phyloP scores from a whole-genome alignment of 2,113 vertebrate genomes.

The Sebastes fasciatus region DNA sequence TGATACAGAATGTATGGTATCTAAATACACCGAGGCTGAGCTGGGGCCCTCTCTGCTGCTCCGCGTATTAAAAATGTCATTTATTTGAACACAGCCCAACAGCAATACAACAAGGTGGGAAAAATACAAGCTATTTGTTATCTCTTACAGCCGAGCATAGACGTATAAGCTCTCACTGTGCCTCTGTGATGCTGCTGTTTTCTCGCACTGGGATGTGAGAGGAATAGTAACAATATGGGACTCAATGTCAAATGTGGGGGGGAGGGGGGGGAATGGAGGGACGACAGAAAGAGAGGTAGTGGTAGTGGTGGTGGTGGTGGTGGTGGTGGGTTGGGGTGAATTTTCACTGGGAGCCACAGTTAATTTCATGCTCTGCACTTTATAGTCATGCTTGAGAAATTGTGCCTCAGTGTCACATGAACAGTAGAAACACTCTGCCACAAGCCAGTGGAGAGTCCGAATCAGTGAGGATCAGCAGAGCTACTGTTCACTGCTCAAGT shows the following conservation, averaged over 20 bases:
- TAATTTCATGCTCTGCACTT: conserved; percentile 82
- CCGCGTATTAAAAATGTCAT: conserved; percentile 27
- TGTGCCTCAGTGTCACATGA: conserved; percentile 42
- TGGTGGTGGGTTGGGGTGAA: not conserved
- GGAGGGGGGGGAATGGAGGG: not conserved
- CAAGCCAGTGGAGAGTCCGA: not conserved
- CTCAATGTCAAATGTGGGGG: conserved; percentile 46
- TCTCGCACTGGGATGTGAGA: not conserved
- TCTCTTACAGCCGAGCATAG: conserved; percentile 7
- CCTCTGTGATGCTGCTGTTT: conserved; percentile 9
- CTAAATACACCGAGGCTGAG: conserved; percentile 32
- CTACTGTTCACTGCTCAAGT: no score
- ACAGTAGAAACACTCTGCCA: not conserved
- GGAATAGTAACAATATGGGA: conserved; percentile 11
- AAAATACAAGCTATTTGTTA: conserved; percentile 28
- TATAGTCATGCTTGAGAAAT: conserved; percentile 75
- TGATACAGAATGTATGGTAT: conserved; percentile 25
- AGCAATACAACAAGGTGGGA: conserved; percentile 29
- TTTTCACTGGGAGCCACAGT: not conserved
- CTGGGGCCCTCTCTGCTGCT: not conserved
- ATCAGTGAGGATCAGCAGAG: no score
- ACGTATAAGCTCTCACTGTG: not conserved
- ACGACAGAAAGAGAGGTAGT: conserved; percentile 7
- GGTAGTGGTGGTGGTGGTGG: conserved; percentile 18
- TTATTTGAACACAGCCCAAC: conserved; percentile 41